Conservation (phyloP, 2,888 invertebrate species). For the Nebria brevicollis region DNA sequence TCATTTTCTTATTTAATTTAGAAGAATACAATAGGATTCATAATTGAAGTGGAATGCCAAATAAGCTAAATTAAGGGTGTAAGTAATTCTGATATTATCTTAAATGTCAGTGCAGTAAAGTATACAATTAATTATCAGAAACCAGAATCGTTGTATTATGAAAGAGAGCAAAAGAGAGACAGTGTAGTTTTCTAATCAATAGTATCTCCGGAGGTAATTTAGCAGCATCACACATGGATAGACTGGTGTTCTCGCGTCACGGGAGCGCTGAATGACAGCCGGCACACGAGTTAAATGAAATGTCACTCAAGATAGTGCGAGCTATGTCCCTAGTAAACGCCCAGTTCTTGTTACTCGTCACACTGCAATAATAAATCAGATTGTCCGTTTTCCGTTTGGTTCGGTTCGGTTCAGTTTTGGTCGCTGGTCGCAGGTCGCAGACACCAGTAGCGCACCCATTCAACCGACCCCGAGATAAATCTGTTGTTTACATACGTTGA, state of each 20-base stretch:
- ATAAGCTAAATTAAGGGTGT: not conserved
- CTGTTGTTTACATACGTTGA: not conserved
- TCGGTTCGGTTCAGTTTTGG: not conserved
- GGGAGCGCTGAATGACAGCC: slow-evolving; percentile 61
- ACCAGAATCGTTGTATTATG: slow-evolving; percentile 3
- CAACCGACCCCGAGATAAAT: not conserved
- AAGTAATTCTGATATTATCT: slow-evolving; percentile 3
- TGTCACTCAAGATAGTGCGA: slow-evolving; percentile 63
- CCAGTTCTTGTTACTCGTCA: slow-evolving; percentile 62
- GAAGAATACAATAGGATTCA: not conserved
- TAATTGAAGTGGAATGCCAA: not conserved
- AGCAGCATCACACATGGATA: slow-evolving; percentile 61
- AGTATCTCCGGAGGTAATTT: slow-evolving; percentile 59
- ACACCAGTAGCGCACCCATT: not conserved
- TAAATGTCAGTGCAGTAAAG: slow-evolving; percentile 6
- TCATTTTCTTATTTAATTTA: no score
- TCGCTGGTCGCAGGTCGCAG: not conserved
- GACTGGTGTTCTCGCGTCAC: slow-evolving; percentile 58
- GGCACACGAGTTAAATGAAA: slow-evolving; percentile 64
- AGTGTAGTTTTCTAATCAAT: slow-evolving; percentile 58
- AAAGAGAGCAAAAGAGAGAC: slow-evolving; percentile 53
- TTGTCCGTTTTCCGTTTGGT: slow-evolving; percentile 26
- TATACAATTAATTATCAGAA: slow-evolving; percentile 13
- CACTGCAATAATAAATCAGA: slow-evolving; percentile 62
- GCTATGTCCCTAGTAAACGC: slow-evolving; percentile 59